phyloP scores from a whole-genome alignment of 1,140 invertebrate species.

The Zaprionus lachaisei region DNA sequence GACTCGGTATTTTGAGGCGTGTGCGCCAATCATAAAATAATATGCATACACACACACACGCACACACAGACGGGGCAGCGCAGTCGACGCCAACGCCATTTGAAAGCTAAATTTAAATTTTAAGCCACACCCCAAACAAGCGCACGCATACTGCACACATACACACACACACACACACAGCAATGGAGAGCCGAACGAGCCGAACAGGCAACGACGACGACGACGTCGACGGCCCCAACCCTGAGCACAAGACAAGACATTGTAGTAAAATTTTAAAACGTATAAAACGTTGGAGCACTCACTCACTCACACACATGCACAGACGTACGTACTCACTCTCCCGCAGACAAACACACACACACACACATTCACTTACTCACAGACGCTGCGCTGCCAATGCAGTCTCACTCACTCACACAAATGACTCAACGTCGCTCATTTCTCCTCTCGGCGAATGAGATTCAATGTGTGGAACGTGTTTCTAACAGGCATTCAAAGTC shows the following conservation, averaged over 20 bases:
- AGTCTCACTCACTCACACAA: constrained; percentile 54
- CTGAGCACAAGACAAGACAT: constrained; percentile 33
- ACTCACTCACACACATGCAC: constrained; percentile 42
- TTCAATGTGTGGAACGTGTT: constrained; percentile 51
- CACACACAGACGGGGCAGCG: constrained; percentile 20
- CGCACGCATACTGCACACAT: constrained; percentile 70
- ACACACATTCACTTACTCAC: constrained; percentile 6
- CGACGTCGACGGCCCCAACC: constrained; percentile 25
- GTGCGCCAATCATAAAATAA: constrained; percentile 80
- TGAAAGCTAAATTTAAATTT: constrained; percentile 83
- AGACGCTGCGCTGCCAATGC: constrained; percentile 29
- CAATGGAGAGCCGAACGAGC: constrained; percentile 62
- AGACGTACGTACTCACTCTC: neutral
- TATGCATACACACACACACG: constrained; percentile 71
- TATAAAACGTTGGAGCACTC: constrained; percentile 70
- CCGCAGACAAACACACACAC: constrained; percentile 14
- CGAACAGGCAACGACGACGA: constrained; percentile 51
- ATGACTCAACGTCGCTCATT: constrained; percentile 38
- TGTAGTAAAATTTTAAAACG: constrained; percentile 76
- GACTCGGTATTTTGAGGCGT: constrained; percentile 59
- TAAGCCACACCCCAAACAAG: constrained; percentile 82
- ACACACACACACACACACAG: constrained; percentile 43
- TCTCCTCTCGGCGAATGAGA: constrained; percentile 52
- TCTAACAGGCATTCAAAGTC: constrained; percentile 51
- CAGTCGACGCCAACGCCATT: constrained; percentile 65